phyloP scores from a whole-genome alignment of 2,797 vertebrate species.

The Podarcis lilfordi region DNA sequence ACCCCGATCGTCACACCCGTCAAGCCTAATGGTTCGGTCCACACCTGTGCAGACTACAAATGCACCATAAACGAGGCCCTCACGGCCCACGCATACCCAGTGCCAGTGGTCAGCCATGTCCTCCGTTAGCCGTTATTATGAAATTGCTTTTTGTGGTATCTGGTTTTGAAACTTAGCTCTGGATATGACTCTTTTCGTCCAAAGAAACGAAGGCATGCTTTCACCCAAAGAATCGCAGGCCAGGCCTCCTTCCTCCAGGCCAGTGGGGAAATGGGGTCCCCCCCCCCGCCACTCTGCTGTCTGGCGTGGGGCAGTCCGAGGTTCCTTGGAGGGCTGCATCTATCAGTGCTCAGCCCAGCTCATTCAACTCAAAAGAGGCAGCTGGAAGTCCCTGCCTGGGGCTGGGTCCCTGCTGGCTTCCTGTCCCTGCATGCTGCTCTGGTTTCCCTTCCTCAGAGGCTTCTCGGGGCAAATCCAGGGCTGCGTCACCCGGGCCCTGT shows the following conservation, averaged over 20 bases:
- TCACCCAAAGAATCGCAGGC: too few species aligned
- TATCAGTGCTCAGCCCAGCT: not conserved
- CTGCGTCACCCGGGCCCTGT: not conserved
- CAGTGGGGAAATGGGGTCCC: not conserved
- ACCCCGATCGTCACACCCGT: too few species aligned
- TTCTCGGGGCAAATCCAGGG: not conserved
- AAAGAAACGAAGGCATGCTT: too few species aligned
- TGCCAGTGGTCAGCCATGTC: too few species aligned
- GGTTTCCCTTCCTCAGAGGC: not conserved
- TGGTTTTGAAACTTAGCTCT: too few species aligned
- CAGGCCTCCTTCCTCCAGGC: not conserved
- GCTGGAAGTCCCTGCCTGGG: not conserved
- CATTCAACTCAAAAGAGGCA: not conserved
- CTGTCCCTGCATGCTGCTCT: not conserved
- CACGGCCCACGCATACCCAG: too few species aligned
- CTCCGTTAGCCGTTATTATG: too few species aligned
- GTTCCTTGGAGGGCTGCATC: not conserved
- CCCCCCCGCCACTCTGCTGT: not conserved
- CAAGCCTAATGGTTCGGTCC: too few species aligned
- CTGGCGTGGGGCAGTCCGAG: not conserved
- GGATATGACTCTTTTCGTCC: too few species aligned
- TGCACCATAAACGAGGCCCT: too few species aligned
- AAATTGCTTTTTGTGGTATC: too few species aligned
- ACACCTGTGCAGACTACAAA: too few species aligned
- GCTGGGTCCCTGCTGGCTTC: not conserved